Base-by-base conservation (phyloP, 1,140 invertebrate genomes). In the Kradibia gibbosae region DNA sequence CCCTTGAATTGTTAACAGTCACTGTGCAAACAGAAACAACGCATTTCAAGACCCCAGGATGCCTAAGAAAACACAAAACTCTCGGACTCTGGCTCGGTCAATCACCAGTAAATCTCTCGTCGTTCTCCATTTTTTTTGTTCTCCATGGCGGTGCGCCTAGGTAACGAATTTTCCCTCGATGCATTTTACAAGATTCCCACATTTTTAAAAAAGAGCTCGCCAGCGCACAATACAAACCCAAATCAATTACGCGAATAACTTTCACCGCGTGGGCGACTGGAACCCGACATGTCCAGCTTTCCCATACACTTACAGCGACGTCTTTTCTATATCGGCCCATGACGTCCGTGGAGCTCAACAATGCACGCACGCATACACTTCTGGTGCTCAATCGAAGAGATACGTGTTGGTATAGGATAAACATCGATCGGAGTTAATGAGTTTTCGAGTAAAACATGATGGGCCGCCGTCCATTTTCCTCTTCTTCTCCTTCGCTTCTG, bases 231-330 rank as follows among this genome's bases (percentile, higher is more conserved):
- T 28, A 8, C 36, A 3, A 85, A 85, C 84, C 82, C 84, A 86
- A 88, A 89, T 89, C 88, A 89, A 90, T 90, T 88, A 88, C 85
- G 84, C 31, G 50, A 78, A 85, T 83, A 84, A 88, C 88, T 90
- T 90, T 90, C 88, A 88, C 88, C 88, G 86, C 85, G 89, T 89
- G 86, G 88, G 88, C 86, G 88, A 13, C 25, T 11, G 45, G 34
- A 71, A 34, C 4, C 22, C 42, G 25, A n/a, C 10, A 20, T 36
- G 28, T 31, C 53, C 60, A 31, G 62, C 76, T 78, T 78, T 70
- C 60, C 65, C 77, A 71, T 50, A 39, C 50, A 2, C 28, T 22
- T 22, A 10, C 10, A 11, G 34, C 22, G 8, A 13, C 42, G 76
- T 1, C 25, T 53, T 22, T 36, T 34, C 15, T 8, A 36, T 39